phyloP scores from a whole-genome alignment of 2,888 invertebrate genomes.

The Andrena haemorrhoa region DNA sequence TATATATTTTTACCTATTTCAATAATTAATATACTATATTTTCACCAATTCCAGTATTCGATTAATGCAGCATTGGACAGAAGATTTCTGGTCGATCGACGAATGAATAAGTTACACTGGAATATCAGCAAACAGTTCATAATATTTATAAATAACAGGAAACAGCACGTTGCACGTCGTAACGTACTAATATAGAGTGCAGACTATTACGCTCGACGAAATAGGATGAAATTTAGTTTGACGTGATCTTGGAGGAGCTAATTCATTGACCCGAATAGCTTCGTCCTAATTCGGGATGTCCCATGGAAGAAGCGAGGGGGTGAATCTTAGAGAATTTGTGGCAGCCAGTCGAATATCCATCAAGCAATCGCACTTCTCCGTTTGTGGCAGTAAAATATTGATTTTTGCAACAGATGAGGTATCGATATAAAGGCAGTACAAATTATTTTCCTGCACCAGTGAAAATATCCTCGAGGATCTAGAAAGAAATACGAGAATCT shows the following conservation, averaged over 20 bases:
- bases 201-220: constrained; percentile 39
- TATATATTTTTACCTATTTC: neutral
- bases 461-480: neutral
- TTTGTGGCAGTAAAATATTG: constrained; percentile 13
- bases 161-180: neutral
- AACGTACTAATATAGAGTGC: constrained; percentile 17
- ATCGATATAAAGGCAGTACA: neutral
- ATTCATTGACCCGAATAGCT: constrained; percentile 61
- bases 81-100: neutral
- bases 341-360: constrained; percentile 28
- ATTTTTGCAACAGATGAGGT: neutral
- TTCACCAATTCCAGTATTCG: too few relatives aligned
- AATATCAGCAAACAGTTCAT: neutral
- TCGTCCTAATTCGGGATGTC: constrained; percentile 61
- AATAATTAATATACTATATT: too few relatives aligned
- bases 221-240: constrained; percentile 51
- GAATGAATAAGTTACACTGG: too few relatives aligned
- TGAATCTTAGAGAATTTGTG: constrained; percentile 49
- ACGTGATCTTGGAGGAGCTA: constrained; percentile 48
- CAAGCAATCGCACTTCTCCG: constrained; percentile 20
- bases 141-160: neutral
- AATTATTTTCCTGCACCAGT: neutral
- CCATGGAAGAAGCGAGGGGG: constrained; percentile 49
- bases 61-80: too few relatives aligned
- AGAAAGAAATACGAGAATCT: neutral